Evolutionary conservation across 2,113 vertebrate genomes (phyloP).

Genomic region (Apaloderma vittatum): DNA sequence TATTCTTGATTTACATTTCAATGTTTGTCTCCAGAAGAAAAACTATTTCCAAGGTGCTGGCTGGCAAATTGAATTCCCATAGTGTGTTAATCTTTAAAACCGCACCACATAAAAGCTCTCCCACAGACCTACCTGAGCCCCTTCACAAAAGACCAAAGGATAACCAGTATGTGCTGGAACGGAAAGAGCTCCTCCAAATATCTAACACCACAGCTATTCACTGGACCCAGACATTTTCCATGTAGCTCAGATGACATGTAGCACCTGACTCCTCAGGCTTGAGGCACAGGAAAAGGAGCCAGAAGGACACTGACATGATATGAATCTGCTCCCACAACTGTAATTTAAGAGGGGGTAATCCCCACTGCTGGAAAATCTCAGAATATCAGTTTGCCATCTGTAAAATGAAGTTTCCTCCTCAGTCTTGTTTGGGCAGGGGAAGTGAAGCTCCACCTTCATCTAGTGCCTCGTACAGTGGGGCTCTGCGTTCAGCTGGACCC

Average conservation of each 20-base stretch:
- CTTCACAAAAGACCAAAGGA: neutral
- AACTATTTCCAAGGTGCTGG: neutral
- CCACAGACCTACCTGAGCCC: neutral
- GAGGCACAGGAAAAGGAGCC: neutral
- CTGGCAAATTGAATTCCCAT: slow-evolving; percentile 6
- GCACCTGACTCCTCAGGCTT: neutral
- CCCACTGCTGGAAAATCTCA: neutral
- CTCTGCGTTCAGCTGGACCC: neutral
- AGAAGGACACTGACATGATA: neutral
- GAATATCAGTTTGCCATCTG: neutral
- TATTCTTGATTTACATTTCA: slow-evolving; percentile 38
- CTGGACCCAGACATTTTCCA: neutral
- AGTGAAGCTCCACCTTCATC: neutral
- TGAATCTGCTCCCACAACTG: neutral
- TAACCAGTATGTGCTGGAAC: neutral
- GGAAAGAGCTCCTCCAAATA: neutral
- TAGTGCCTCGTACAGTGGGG: neutral
- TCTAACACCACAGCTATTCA: neutral
- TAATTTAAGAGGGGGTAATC: neutral
- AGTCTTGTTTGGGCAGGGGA: neutral
- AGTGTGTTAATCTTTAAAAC: neutral
- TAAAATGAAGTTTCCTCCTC: neutral
- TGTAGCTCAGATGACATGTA: neutral
- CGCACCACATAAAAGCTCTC: neutral
- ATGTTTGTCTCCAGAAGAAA: neutral